phyloP scores from a whole-genome alignment of 2,113 vertebrate species.

The Pristiophorus japonicus region DNA sequence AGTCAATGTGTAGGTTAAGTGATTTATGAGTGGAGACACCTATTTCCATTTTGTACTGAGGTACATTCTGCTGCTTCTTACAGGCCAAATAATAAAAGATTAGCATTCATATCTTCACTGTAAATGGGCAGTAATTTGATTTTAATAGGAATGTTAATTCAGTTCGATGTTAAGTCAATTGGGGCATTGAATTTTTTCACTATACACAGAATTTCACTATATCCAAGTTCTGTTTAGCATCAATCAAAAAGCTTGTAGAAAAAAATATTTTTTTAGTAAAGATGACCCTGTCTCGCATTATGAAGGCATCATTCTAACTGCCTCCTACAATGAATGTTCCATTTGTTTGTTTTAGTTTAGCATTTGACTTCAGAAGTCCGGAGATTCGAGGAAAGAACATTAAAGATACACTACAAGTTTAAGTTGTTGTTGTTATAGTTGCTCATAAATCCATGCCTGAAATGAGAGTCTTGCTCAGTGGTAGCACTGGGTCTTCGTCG shows the following conservation, averaged over 20 bases:
- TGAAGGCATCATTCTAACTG: neutral
- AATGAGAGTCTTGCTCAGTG: neutral
- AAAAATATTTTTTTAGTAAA: neutral
- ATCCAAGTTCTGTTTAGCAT: neutral
- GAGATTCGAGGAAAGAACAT: neutral
- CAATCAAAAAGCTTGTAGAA: neutral
- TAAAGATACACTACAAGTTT: neutral
- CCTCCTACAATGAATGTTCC: neutral
- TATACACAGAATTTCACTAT: neutral
- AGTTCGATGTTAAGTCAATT: neutral
- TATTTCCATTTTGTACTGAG: neutral
- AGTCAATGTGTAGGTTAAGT: neutral
- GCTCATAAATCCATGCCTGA: neutral
- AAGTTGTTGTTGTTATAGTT: neutral
- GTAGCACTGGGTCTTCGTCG: no score
- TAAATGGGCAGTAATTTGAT: conserved; percentile 7
- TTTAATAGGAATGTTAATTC: conserved; percentile 11
- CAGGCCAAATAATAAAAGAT: neutral
- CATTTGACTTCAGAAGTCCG: neutral
- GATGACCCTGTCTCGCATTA: neutral
- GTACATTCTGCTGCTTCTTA: neutral
- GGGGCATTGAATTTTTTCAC: neutral
- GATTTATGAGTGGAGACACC: neutral
- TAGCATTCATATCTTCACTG: neutral
- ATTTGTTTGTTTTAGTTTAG: neutral